Percentiles rank a stretch among this genome's conserved stretches.
phyloP scores from a whole-genome alignment of 92 coral and sea anemone species.

The Chrysogorgia sp. region DNA sequence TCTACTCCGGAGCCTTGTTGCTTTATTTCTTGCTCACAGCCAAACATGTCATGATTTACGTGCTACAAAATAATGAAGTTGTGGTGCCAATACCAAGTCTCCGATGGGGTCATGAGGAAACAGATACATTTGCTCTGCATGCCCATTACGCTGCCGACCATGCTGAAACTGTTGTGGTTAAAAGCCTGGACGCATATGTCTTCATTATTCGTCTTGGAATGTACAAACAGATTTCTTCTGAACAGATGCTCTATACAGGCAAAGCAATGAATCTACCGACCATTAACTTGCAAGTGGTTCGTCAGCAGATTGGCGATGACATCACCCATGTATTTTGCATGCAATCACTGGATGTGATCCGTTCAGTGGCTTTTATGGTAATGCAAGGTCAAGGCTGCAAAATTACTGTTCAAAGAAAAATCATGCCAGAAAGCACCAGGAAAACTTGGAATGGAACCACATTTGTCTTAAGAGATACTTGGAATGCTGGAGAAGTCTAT shows the following conservation, averaged over 20 bases:
- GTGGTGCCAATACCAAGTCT: slow-evolving; percentile 19
- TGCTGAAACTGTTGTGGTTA: slow-evolving; percentile 44
- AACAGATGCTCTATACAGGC: slow-evolving; percentile 54
- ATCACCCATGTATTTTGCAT: slow-evolving; percentile 61
- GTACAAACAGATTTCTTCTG: slow-evolving; percentile 39
- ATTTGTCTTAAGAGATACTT: slow-evolving; percentile 8
- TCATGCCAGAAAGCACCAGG: slow-evolving; percentile 4
- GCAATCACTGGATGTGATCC: slow-evolving; percentile 69
- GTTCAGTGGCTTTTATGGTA: slow-evolving; percentile 61
- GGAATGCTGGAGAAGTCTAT: neutral
- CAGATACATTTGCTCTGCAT: neutral
- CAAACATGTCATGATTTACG: slow-evolving; percentile 21
- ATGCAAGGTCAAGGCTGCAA: slow-evolving; percentile 25
- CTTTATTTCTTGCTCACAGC: slow-evolving; percentile 22
- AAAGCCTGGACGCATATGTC: slow-evolving; percentile 67
- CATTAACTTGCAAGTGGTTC: slow-evolving; percentile 52
- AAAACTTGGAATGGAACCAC: slow-evolving; percentile 13
- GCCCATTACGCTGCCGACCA: slow-evolving; percentile 4
- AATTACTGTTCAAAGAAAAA: neutral
- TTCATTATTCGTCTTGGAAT: slow-evolving; percentile 49
- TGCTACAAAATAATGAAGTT: neutral
- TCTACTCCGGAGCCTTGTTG: slow-evolving; percentile 28
- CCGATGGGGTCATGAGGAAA: slow-evolving; percentile 30
- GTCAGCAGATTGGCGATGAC: slow-evolving; percentile 50
- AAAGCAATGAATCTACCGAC: slow-evolving; percentile 56